Conservation (phyloP, 2,888 invertebrate species). For the Scotopteryx bipunctaria region DNA sequence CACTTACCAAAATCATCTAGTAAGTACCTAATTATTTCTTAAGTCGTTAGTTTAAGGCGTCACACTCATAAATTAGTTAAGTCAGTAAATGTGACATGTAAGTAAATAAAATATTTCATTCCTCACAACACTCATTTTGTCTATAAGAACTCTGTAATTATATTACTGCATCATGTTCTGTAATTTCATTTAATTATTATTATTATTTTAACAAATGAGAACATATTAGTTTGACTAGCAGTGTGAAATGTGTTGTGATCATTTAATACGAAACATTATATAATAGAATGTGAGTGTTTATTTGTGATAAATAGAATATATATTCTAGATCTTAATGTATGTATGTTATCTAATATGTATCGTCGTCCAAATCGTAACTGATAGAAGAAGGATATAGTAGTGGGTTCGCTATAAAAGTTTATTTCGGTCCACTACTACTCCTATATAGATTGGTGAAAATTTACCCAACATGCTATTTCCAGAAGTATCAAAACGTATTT, state of each 20-base stretch:
- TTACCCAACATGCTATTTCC: no score
- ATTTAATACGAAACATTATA: constrained; percentile 22
- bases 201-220: constrained; percentile 27
- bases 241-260: constrained; percentile 34
- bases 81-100: constrained; percentile 48
- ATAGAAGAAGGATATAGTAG: neutral
- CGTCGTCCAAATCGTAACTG: constrained; percentile 2
- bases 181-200: constrained; percentile 20
- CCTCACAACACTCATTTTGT: constrained; percentile 41
- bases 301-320: constrained; percentile 25
- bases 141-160: constrained; percentile 11
- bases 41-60: constrained; percentile 59
- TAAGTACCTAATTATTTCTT: constrained; percentile 74
- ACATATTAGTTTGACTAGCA: constrained; percentile 33
- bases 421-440: no score
- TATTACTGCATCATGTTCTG: constrained; percentile 19
- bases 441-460: no score
- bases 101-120: constrained; percentile 56
- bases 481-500: no score
- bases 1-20: constrained; percentile 70
- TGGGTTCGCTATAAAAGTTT: no score
- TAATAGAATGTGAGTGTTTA: constrained; percentile 23
- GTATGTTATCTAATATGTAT: constrained; percentile 27
- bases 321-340: constrained; percentile 34
- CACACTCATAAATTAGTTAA: constrained; percentile 43